phyloP scores from a whole-genome alignment of 2,113 vertebrate species.

The Myiopsitta monachus region DNA sequence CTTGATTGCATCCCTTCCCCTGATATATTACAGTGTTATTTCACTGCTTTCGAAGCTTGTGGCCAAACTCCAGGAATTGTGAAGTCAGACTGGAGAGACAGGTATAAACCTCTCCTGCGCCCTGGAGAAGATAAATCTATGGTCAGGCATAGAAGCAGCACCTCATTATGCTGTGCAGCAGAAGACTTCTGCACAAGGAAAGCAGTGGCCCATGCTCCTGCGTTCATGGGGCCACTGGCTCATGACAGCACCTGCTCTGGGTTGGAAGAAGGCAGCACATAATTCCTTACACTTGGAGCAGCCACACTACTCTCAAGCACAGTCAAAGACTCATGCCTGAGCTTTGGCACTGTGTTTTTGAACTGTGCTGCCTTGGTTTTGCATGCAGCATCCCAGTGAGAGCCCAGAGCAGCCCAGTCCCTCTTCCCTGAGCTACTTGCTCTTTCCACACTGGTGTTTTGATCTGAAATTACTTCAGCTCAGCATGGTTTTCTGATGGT shows the following conservation, averaged over 20 bases:
- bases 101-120: background rate
- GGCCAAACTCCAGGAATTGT: background rate
- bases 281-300: background rate
- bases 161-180: background rate
- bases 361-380: rapidly evolving
- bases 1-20: background rate
- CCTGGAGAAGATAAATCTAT: background rate
- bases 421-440: background rate
- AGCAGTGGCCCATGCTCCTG: background rate
- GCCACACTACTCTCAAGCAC: background rate
- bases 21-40: rapidly evolving
- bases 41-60: background rate
- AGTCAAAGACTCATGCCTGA: too few relatives aligned
- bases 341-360: background rate
- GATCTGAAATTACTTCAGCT: background rate
- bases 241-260: rapidly evolving
- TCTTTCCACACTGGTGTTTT: background rate
- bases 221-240: rapidly evolving
- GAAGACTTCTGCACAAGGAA: background rate
- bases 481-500: background rate
- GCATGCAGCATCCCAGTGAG: background rate
- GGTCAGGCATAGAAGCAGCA: background rate
- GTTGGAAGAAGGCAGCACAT: background rate
- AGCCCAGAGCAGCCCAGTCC: too few relatives aligned
- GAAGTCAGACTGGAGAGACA: background rate